Conservation (phyloP, 2,888 invertebrate genomes). For the Baronia brevicornis region DNA sequence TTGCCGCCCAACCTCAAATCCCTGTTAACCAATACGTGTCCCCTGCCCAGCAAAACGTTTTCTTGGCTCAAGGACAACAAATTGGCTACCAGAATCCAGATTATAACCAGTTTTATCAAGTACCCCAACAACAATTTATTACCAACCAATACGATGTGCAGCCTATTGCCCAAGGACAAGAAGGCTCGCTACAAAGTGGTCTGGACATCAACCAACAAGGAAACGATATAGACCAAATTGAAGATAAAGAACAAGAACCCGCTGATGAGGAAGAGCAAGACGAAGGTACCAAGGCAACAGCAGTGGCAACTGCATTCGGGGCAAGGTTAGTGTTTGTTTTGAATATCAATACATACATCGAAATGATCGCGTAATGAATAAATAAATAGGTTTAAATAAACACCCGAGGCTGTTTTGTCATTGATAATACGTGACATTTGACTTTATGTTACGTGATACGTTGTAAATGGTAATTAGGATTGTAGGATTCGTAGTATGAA, state of each 20-base stretch:
- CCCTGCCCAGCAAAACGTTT: constrained; percentile 21
- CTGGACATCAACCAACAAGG: constrained; percentile 54
- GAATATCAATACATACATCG: too few relatives aligned
- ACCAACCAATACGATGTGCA: constrained; percentile 18
- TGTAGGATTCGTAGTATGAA: too few relatives aligned
- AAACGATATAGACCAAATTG: constrained; percentile 45
- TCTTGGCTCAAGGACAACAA: constrained; percentile 27
- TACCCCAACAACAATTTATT: constrained; percentile 19
- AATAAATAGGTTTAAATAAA: constrained; percentile 17
- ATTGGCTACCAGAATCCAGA: constrained; percentile 31
- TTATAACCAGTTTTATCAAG: constrained; percentile 20
- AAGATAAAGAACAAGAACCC: constrained; percentile 36
- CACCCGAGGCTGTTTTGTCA: constrained; percentile 17
- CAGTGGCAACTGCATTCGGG: constrained; percentile 64
- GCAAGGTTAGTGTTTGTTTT: constrained; percentile 43
- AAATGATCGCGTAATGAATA: constrained; percentile 25
- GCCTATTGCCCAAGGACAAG: constrained; percentile 22
- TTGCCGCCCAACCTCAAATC: constrained; percentile 17
- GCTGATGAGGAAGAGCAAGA: constrained; percentile 30
- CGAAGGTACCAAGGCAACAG: constrained; percentile 42
- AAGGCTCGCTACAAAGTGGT: constrained; percentile 43
- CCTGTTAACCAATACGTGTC: constrained; percentile 17
- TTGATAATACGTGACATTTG: constrained; percentile 15
- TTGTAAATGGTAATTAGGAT: constrained; percentile 8
- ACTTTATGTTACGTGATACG: constrained; percentile 9